These are phyloP conservation scores for Nomada goodeniana DNA, from an alignment of 2,888 invertebrate genomes.

Conservation along the genomic window DNA sequence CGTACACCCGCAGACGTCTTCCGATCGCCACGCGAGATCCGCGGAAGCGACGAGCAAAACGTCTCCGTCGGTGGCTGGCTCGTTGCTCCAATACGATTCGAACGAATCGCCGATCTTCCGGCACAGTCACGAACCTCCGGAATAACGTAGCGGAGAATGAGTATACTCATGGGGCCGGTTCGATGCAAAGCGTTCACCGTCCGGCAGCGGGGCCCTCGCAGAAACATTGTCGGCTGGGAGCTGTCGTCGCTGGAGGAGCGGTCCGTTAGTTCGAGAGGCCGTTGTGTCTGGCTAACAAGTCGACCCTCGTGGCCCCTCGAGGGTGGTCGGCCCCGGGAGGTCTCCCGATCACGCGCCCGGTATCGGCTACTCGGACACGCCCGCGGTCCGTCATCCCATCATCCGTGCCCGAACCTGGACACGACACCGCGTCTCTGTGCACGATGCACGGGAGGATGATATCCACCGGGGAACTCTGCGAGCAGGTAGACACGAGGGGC, in stretches of 20 bases:
- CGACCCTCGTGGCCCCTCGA: slow-evolving; percentile 83
- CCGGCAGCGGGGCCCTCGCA: slow-evolving; percentile 41
- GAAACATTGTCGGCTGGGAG: slow-evolving; percentile 69
- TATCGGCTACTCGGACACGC: slow-evolving; percentile 82
- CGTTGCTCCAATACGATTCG: slow-evolving; percentile 41
- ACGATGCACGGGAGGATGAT: slow-evolving; percentile 33
- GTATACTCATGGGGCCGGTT: slow-evolving; percentile 8
- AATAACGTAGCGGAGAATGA: slow-evolving; percentile 1
- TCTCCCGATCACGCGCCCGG: slow-evolving; percentile 82
- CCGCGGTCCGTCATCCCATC: slow-evolving; percentile 82
- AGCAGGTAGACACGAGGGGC: slow-evolving; percentile 47
- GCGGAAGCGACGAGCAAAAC: slow-evolving; percentile 25
- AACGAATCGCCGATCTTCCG: slow-evolving; percentile 53
- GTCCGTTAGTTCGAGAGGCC: slow-evolving; percentile 72
- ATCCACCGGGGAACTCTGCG: slow-evolving; percentile 22
- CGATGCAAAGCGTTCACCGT: slow-evolving; percentile 56
- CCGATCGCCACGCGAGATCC: slow-evolving; percentile 34
- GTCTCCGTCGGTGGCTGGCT: slow-evolving; percentile 6
- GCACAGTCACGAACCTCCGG: slow-evolving; percentile 50
- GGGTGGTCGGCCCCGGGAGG: slow-evolving; percentile 83
- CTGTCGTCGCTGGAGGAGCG: slow-evolving; percentile 66
- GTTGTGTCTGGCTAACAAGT: slow-evolving; percentile 81
- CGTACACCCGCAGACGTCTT: neutral
- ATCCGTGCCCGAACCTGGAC: slow-evolving; percentile 71
- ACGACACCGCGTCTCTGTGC: slow-evolving; percentile 61